Base-by-base conservation (phyloP, 2,113 vertebrate species). In the Ceyx melanurus region DNA sequence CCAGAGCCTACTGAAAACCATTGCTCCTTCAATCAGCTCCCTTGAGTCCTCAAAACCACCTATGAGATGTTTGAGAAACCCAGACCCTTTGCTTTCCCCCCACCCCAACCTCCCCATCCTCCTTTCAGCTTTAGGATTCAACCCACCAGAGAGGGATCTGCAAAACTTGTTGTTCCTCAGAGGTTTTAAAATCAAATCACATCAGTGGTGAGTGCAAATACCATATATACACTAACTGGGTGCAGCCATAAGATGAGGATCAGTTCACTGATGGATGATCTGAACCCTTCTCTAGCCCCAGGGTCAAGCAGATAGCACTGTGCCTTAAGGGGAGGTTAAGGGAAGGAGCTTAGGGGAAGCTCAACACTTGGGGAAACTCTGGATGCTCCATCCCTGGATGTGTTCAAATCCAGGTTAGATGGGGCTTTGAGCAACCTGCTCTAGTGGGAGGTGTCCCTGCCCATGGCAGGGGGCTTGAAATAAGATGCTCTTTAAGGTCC, bases 241-340 rank as follows among this genome's bases (percentile, higher is more conserved):
- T 15, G 29, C 14, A 33, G 23, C 53, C 51, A 7, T 31, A 57
- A 81, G 15, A 26, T 89, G 71, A 75, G 57, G 26, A 65, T 21
- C 29, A 10, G n/a, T 6, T 9, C 5, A 7, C 29, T 48, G 50
- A 31, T 10, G 13, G 35, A 43, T 2, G 6, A 12, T 22, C 40
- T 61, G 62, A 75, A 15, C 48, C 40, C 7, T 45, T 9, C 56
- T 88, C 46, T 58, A 54, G n/a, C 29, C 10, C 3, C 42, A 77
- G 20, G 20, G 10, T 28, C 0, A 0, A 64, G 76, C 22, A 86
- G 58, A 11, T 40, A 60, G 9, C 8, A 3, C 35, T 3, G 12
- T 13, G 8, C 29, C 40, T 72, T 79, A 40, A 15, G 57, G 26
- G 3, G 82, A 37, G 7, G 15, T 46, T 28, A 56, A 33, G 8